Percentiles rank a stretch among this genome's conserved stretches.
These are phyloP conservation scores for Neomorphus geoffroyi DNA, from an alignment of 2,797 vertebrate species.

Conservation along the genomic window DNA sequence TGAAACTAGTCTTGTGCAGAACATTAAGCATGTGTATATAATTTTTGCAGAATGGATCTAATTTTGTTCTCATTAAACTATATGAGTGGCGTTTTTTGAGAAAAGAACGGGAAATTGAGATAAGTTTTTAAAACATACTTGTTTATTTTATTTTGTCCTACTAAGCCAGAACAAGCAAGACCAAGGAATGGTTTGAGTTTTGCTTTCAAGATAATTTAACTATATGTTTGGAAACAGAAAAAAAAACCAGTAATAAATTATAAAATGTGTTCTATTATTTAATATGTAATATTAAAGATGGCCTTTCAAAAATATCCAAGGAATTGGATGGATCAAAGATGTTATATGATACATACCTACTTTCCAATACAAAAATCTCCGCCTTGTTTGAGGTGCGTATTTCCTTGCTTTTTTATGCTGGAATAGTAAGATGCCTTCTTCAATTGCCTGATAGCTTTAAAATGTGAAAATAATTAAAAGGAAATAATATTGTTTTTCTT, in stretches of 20 bases:
- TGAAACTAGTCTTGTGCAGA: conserved; percentile 12
- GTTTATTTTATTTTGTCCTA: background rate
- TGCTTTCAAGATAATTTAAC: background rate
- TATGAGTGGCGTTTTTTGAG: background rate
- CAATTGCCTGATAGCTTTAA: background rate
- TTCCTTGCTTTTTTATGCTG: background rate
- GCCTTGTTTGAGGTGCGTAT: background rate
- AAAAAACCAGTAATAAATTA: background rate
- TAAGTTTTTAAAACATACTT: background rate
- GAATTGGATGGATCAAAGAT: background rate
- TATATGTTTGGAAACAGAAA: background rate
- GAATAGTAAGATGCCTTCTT: background rate
- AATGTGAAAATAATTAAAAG: background rate
- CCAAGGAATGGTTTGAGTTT: background rate
- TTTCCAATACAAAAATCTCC: background rate
- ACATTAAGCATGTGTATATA: background rate
- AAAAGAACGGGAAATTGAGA: background rate
- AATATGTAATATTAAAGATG: background rate
- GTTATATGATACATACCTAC: background rate
- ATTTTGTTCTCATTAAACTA: conserved; percentile 32
- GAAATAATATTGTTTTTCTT: background rate
- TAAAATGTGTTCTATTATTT: background rate
- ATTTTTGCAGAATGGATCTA: conserved; percentile 9
- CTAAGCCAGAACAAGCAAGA: background rate
- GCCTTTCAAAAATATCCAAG: background rate